Base-by-base conservation (phyloP, 2,888 invertebrate species). In the Trissolcus brochymenae region DNA sequence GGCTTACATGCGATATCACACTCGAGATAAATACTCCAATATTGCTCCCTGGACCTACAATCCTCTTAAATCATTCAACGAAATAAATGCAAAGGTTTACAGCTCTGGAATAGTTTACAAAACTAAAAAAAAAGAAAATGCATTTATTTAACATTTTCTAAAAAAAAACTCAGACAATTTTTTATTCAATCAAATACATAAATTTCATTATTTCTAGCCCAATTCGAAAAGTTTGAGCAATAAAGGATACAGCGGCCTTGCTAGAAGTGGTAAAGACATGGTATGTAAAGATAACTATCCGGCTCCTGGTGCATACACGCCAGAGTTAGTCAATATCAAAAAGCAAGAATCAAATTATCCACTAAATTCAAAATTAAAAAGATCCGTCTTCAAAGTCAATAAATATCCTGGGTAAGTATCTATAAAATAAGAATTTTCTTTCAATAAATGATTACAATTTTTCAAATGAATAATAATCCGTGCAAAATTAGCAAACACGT, bases 221-320 rank as follows among this genome's bases (percentile, higher is more conserved):
- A 82, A 84, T 64, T 51, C 62, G 19, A 64, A 76, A 46, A 84
- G 86, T 56, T 81, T 86, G 13, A 87, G 87, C 68, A 85, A 78
- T 70, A 86, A 79, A 76, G 87, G 87, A 7, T 87, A 86, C 75
- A 83, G 87, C 60, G 86, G 87, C 2, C 70, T 87, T 19, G 86
- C 83, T 3, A 83, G 82, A 78, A 83, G 81, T 59, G 67, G 64
- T 9, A 60, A 53, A 16, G 50, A 59, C 11, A 29, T 81, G 29
- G 19, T 65, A 49, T 55, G 74, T 7, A 68, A 21, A 9, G 79
- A 87, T 59, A 83, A 83, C 73, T 79, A 73, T 80, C 84, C 86
- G 59, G 84, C 84, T 2, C 84, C 87, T 29, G 80, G 79, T 11
- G 78, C 82, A 50, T 86, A 87, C 49, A 68, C 79, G 25, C 49